Base-by-base conservation (phyloP, 1,140 invertebrate genomes). In the Zaprionus capensis region DNA sequence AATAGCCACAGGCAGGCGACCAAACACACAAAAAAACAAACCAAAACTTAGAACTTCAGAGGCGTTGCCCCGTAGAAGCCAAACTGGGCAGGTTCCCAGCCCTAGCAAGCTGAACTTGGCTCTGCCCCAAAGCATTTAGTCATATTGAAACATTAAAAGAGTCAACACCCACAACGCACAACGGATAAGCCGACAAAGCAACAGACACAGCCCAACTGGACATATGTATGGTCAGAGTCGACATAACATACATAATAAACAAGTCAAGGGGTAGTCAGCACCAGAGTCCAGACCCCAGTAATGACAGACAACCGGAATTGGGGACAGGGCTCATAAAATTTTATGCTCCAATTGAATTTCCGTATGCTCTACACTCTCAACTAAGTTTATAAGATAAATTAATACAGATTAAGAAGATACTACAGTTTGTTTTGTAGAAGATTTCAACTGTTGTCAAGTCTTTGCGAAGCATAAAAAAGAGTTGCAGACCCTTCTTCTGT, bases 71-170 rank as follows among this genome's bases (percentile, higher is more conserved):
- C 44, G 67, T 63, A 79, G 49, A 28, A 76, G 55, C 46, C 41
- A 75, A 75, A 71, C 53, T 51, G 67, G 67, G 67, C 59, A 41
- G 34, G 64, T 72, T 17, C 65, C 71, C 64, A 68, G 26, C 69
- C 44, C 69, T 51, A 66, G 2, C 63, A 78, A 72, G 67, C 55
- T 24, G 62, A 74, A 74, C 72, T 73, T 75, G 73, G 71, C 66
- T 61, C 75, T 82, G 79, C 71, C 83, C 74, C 76, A 69, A 78
- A 81, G 83, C 83, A 87, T 87, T 87, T 87, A 87, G 86, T 80
- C 86, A 90, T 85, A 85, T 90, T 91, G 86, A 91, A 91, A 86
- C 86, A 91, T 91, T 91, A 86, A 86, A 91, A 91, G 81, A 91
- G 82, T 91, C 86, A 86, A 91, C 86, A 91, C 80, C 86, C 86